A percentile compares a stretch with the other conserved stretches of the same genome.
Evolutionary conservation across 92 coral and sea anemone species (phyloP).

Genomic region (Paramuricea clavata): DNA sequence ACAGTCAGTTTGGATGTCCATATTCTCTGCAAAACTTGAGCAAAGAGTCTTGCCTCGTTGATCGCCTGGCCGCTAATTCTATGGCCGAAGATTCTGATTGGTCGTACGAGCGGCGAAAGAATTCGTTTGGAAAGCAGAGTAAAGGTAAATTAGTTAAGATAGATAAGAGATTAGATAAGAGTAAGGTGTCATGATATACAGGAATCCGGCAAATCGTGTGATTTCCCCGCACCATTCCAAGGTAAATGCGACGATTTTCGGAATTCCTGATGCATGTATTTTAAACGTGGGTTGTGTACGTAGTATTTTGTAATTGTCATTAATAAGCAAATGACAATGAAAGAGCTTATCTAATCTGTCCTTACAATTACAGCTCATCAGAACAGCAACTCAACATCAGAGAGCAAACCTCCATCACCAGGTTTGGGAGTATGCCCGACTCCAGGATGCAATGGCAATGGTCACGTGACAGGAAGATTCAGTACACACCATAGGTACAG

Average conservation of each 20-base stretch:
- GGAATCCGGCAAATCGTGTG: too few species aligned
- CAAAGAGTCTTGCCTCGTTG: conserved; percentile 98
- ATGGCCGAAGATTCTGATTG: conserved; percentile 99
- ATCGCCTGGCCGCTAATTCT: conserved; percentile 95
- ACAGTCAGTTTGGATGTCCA: conserved; percentile 99
- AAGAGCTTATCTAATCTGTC: neutral
- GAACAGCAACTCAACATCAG: neutral
- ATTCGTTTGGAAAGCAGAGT: conserved; percentile 62
- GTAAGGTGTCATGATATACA: neutral
- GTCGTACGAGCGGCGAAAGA: conserved; percentile 90
- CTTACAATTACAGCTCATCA: neutral
- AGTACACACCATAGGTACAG: conserved; percentile 67
- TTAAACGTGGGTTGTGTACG: too few species aligned
- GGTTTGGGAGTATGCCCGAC: conserved; percentile 77
- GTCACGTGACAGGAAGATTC: conserved; percentile 77
- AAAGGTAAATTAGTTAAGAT: conserved; percentile 11
- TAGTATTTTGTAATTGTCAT: neutral
- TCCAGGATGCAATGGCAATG: conserved; percentile 78
- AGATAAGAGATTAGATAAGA: neutral
- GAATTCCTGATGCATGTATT: too few species aligned
- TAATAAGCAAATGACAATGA: too few species aligned
- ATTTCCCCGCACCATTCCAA: too few species aligned
- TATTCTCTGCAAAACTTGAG: conserved; percentile 96
- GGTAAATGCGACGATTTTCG: too few species aligned
- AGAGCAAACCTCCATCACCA: conserved; percentile 42